Percentiles rank a stretch among this genome's conserved stretches.
phyloP scores from a whole-genome alignment of 2,797 vertebrate species.

The Sciaenops ocellatus region DNA sequence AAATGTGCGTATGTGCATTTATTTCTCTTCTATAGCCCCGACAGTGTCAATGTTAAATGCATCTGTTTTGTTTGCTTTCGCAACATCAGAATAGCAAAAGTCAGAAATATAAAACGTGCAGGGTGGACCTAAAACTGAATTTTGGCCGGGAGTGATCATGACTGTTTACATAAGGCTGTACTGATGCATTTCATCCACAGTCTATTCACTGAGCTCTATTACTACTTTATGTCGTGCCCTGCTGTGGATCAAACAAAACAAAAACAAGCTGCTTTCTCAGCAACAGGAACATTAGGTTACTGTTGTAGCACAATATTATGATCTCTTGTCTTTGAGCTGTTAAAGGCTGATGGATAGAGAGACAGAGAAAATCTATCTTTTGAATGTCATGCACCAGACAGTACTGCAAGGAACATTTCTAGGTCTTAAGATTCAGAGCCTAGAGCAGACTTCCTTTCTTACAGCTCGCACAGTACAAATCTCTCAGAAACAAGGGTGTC shows the following conservation, averaged over 20 bases:
- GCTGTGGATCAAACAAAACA: slow-evolving; percentile 58
- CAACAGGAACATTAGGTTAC: slow-evolving; percentile 48
- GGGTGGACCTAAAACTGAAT: slow-evolving; percentile 40
- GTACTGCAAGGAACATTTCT: slow-evolving; percentile 70
- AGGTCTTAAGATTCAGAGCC: slow-evolving; percentile 70
- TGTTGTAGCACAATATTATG: slow-evolving; percentile 45
- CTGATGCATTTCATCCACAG: slow-evolving; percentile 63
- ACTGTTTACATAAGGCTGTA: slow-evolving; percentile 54
- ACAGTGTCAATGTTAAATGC: background rate
- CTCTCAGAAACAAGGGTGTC: slow-evolving; percentile 75
- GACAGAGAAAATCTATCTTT: slow-evolving; percentile 54
- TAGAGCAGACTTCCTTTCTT: slow-evolving; percentile 64
- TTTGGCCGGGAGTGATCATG: slow-evolving; percentile 39
- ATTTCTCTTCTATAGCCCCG: slow-evolving; percentile 4
- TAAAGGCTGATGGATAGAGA: slow-evolving; percentile 50
- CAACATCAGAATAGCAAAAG: slow-evolving; percentile 15
- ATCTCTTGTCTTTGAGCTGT: slow-evolving; percentile 63
- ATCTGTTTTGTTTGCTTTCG: slow-evolving; percentile 6
- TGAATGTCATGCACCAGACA: slow-evolving; percentile 77
- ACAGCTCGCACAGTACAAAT: slow-evolving; percentile 69
- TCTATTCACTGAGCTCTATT: slow-evolving; percentile 37
- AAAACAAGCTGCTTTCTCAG: slow-evolving; percentile 41
- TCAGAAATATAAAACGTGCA: slow-evolving; percentile 14
- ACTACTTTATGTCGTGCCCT: slow-evolving; percentile 33
- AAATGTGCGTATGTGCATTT: slow-evolving; percentile 8